Conservation (phyloP, 92 coral and sea anemone genomes). For the Umimayanthus kanabou region DNA sequence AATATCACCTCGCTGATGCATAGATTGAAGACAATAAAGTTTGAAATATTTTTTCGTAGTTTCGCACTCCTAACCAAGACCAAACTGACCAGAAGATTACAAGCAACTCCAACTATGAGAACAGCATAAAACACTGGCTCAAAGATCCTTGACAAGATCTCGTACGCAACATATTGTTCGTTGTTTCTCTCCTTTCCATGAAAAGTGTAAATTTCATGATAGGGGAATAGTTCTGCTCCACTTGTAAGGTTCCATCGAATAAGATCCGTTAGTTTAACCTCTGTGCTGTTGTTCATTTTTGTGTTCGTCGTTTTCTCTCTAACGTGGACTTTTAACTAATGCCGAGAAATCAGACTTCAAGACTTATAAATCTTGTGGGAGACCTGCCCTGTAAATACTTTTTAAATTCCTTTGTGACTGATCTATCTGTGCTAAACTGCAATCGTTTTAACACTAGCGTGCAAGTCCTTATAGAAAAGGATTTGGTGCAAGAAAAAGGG, state of each 20-base stretch:
- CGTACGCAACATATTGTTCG: not conserved
- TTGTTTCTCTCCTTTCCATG: not conserved
- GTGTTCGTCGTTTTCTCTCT: not conserved
- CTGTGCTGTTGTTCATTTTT: constrained; percentile 3
- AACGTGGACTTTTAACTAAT: not conserved
- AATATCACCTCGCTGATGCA: constrained; percentile 14
- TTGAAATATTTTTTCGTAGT: not conserved
- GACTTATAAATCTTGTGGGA: not conserved
- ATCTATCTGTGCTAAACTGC: too few species aligned
- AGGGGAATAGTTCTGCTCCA: not conserved
- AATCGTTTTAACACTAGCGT: too few species aligned
- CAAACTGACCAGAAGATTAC: not conserved
- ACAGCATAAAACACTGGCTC: constrained; percentile 8
- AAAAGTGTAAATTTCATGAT: not conserved
- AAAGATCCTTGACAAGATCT: not conserved
- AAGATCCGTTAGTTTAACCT: not conserved
- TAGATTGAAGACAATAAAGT: constrained; percentile 2
- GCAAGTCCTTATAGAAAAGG: too few species aligned
- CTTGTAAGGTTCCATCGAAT: not conserved
- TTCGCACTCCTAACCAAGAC: not conserved
- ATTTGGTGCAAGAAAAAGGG: too few species aligned
- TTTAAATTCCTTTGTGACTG: too few species aligned
- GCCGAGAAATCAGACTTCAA: not conserved
- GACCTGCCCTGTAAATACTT: too few species aligned
- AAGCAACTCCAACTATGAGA: not conserved